Evolutionary conservation across 2,888 invertebrate genomes (phyloP), one percentile per base, ranked within the genome.

Genomic region (Synergus umbraculus): DNA sequence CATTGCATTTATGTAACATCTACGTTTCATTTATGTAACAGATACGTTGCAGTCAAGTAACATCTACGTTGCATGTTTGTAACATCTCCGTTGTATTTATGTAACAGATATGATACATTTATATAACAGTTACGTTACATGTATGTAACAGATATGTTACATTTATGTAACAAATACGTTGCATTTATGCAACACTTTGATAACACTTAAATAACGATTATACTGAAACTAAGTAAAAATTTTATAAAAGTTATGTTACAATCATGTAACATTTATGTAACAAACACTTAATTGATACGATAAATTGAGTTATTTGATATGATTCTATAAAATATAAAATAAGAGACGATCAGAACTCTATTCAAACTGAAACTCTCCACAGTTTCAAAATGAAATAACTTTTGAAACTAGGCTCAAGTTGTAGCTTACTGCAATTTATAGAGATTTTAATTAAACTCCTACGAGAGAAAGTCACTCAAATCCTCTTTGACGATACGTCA

Each of bases 401-500:
- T 73, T 73, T 73, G 73, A 73, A 73, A 73, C 54, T 41, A 18
- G 22, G 22, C 60, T 1, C 10, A 46, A 46, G 46, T 9, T 22
- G 12, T 22, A 10, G 29, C 49, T 73, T 29, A 9, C 37, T 73
- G 49, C 15, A 54, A 73, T 54, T 54, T 73, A 73, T 73, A 73
- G 54, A 54, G 9, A 54, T 73, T 73, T 73, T 73, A 54, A 73
- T 73, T 9, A 73, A 73, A 54, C 37, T 43, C 37, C 18, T 73
- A n/a, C 15, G 10, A 37, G 37, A 8, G 29, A n/a, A n/a, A 73
- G 65, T 77, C 64, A 79, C 60, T 77, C 73, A 77, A 79, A 66
- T 85, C 84, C 80, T 78, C 81, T 81, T 80, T 79, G 78, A 76
- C 69, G 43, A 9, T 4, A 22, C 60, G 22, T 60, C 76, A 81